A percentile compares a stretch with the other conserved stretches of the same genome.
Evolutionary conservation across 2,113 vertebrate genomes (phyloP).

Genomic region (Sinocyclocheilus anophthalmus): DNA sequence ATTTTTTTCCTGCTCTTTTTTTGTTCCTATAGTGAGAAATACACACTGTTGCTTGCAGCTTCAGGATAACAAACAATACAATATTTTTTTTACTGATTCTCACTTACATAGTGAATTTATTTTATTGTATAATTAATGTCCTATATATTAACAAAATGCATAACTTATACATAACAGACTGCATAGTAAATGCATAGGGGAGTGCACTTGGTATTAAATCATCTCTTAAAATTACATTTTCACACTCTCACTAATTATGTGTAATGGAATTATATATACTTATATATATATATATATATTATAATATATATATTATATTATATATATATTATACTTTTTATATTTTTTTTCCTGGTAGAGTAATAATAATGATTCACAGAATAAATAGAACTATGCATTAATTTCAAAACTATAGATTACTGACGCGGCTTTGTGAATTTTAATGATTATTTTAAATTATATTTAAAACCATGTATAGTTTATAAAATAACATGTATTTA

Average conservation of each 20-base stretch:
- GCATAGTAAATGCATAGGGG: too few relatives aligned
- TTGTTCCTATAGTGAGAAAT: background rate
- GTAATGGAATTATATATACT: too few relatives aligned
- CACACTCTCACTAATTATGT: too few relatives aligned
- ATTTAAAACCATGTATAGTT: background rate
- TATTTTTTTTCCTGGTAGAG: background rate
- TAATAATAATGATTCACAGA: background rate
- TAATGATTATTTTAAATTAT: background rate
- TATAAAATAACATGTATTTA: background rate
- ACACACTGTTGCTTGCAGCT: background rate
- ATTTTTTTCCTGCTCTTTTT: background rate
- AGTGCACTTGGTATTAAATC: too few relatives aligned
- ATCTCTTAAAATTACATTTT: too few relatives aligned
- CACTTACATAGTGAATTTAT: background rate
- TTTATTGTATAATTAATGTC: constrained; percentile 1
- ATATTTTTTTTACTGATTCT: background rate
- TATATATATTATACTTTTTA: background rate
- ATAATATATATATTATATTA: too few relatives aligned
- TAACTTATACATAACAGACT: background rate
- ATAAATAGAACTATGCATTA: background rate
- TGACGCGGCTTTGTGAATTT: background rate
- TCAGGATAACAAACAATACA: background rate
- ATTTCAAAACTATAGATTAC: background rate
- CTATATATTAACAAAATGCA: background rate
- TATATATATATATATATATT: too few relatives aligned